These are phyloP conservation scores for Gambusia affinis DNA, from an alignment of 2,113 vertebrate genomes.

Conservation along the genomic window DNA sequence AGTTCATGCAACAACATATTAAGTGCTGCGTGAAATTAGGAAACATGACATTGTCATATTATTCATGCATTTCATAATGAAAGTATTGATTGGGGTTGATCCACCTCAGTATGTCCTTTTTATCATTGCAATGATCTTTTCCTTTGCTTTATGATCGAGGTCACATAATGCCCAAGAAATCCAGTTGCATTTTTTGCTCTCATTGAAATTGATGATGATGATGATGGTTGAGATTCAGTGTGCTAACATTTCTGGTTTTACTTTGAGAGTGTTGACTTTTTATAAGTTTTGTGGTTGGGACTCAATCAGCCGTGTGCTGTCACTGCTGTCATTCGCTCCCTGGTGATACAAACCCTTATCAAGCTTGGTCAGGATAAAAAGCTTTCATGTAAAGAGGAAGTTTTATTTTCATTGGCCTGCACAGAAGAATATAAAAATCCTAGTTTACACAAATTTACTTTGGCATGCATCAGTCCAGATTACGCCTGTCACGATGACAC, in stretches of 20 bases:
- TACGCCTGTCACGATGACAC: too few species aligned
- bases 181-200: neutral
- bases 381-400: neutral
- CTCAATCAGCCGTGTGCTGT: neutral
- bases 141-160: neutral
- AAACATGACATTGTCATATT: neutral
- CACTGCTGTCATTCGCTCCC: neutral
- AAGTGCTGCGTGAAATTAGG: neutral
- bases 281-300: neutral
- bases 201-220: neutral
- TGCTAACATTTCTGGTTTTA: neutral
- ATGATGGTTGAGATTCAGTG: neutral
- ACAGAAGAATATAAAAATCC: too few species aligned
- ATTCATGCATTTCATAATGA: neutral
- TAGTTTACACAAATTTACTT: too few species aligned
- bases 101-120: neutral
- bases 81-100: neutral
- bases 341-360: neutral
- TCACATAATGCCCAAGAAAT: neutral
- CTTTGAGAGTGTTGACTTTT: neutral
- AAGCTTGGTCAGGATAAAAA: constrained; percentile 24
- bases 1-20: neutral
- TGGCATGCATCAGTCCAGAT: too few species aligned
- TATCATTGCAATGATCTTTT: neutral
- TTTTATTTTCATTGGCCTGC: neutral